Conservation (phyloP, 2,797 vertebrate species). For the Schizopygopsis malacanthus region DNA sequence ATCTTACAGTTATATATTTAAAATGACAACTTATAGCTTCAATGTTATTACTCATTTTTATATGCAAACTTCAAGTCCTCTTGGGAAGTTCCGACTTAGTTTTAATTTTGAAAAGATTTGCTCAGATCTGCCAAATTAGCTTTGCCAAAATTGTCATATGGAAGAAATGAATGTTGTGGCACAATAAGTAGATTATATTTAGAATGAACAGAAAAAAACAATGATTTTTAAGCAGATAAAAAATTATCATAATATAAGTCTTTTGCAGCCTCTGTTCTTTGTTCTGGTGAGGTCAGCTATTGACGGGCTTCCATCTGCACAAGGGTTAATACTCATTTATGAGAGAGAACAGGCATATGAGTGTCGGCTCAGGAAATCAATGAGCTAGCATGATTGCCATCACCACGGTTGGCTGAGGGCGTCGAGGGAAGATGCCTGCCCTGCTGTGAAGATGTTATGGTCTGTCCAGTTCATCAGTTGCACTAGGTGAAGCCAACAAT, state of each 20-base stretch:
- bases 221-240: neutral
- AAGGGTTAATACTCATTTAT: conserved; percentile 49
- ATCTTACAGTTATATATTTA: too few species aligned
- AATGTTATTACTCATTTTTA: too few species aligned
- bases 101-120: neutral
- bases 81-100: too few species aligned
- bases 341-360: conserved; percentile 20
- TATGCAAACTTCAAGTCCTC: too few species aligned
- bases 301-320: neutral
- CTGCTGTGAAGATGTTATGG: conserved; percentile 42
- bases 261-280: neutral
- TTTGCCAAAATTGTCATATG: neutral
- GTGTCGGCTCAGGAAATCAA: conserved; percentile 42
- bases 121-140: neutral
- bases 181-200: neutral
- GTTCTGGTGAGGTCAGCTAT: neutral
- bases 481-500: conserved; percentile 28
- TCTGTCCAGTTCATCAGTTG: conserved; percentile 47
- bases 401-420: neutral
- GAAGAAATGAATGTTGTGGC: neutral
- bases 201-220: neutral
- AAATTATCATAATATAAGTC: neutral
- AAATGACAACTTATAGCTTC: too few species aligned
- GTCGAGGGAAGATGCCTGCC: conserved; percentile 18
- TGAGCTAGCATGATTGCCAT: conserved; percentile 50